Conservation (phyloP, 2,113 vertebrate genomes). For the Urocolius indicus region DNA sequence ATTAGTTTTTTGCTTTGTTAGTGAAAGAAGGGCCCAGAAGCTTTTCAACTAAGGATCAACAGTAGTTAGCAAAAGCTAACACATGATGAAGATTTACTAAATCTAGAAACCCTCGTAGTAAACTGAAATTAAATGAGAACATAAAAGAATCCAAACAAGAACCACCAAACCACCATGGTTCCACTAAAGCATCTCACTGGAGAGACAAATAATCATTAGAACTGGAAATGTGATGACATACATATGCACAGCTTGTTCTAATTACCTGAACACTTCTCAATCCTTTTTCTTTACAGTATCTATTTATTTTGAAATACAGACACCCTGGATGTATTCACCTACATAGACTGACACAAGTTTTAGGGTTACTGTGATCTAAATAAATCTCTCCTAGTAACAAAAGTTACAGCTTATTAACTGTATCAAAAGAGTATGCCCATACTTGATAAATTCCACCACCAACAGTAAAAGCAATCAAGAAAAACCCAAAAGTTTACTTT, state of each 20-base stretch:
- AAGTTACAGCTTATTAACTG: not conserved
- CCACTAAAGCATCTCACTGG: not conserved
- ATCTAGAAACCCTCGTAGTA: not conserved
- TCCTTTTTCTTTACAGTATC: not conserved
- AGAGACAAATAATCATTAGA: not conserved
- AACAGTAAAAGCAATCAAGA: not conserved
- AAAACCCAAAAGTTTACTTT: not conserved
- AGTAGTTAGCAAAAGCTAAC: not conserved
- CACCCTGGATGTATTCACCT: not conserved
- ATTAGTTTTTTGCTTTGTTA: not conserved
- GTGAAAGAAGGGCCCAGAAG: not conserved
- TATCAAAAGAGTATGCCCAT: not conserved
- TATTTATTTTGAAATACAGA: not conserved
- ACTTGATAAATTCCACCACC: not conserved
- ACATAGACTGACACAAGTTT: not conserved
- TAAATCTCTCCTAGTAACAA: not conserved
- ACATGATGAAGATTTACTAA: not conserved
- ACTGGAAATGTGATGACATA: not conserved
- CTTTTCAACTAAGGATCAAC: not conserved
- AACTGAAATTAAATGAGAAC: slow-evolving; percentile 7
- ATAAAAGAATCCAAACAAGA: not conserved
- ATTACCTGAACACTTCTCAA: not conserved
- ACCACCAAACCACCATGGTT: not conserved
- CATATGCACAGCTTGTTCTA: not conserved
- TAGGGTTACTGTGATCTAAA: not conserved